These are phyloP conservation scores for Asteroscopus sphinx DNA, from an alignment of 2,888 invertebrate species.

Conservation along the genomic window DNA sequence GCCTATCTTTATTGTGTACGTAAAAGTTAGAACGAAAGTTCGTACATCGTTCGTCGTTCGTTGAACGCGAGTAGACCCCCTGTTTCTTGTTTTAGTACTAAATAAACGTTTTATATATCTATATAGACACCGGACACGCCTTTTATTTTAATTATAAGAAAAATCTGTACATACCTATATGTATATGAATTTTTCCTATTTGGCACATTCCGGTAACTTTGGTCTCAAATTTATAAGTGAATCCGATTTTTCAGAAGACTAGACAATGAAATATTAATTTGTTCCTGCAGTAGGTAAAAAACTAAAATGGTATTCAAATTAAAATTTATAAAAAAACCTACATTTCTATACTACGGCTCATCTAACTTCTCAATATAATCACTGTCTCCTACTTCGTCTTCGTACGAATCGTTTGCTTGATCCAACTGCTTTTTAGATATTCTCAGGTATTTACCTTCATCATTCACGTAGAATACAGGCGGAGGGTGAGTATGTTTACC, in stretches of 20 bases:
- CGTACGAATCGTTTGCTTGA: conserved; percentile 6
- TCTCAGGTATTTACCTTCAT: conserved; percentile 73
- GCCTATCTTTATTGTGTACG: no score
- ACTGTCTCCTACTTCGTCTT: conserved; percentile 1
- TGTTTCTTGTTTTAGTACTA: no score
- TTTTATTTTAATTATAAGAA: no score
- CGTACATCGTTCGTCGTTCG: no score
- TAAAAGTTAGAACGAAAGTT: no score
- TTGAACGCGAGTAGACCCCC: no score
- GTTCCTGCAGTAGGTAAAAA: neutral
- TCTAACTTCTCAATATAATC: conserved; percentile 13
- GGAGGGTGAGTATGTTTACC: conserved; percentile 74
- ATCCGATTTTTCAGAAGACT: neutral
- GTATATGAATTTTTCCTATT: no score
- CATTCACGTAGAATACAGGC: conserved; percentile 76
- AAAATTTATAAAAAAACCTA: neutral
- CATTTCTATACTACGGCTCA: neutral
- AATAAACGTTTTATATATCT: no score
- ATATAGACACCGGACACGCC: no score
- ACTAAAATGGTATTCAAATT: no score
- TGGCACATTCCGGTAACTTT: neutral
- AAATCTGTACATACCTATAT: no score
- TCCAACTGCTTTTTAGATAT: conserved; percentile 54
- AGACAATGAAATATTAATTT: neutral
- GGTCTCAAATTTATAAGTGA: neutral